phyloP scores from a whole-genome alignment of 2,797 vertebrate species.

The Helarctos malayanus region DNA sequence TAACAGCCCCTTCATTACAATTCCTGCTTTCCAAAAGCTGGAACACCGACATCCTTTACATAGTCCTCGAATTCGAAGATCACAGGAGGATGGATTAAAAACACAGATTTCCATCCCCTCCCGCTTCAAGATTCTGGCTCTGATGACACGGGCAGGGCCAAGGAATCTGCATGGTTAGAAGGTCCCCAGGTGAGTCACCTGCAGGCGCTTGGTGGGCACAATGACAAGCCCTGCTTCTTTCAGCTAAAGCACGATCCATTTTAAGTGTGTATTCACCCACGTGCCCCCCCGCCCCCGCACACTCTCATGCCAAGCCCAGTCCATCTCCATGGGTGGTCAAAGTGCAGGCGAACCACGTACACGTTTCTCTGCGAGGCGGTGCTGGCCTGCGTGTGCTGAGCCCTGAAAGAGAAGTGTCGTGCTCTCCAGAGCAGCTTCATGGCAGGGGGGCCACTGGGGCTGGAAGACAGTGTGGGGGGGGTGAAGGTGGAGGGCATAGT shows the following conservation, averaged over 20 bases:
- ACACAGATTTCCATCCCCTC: not conserved
- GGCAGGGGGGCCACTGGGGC: not conserved
- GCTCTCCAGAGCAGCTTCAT: not conserved
- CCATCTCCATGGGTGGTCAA: not conserved
- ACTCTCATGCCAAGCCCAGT: not conserved
- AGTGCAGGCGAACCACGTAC: not conserved
- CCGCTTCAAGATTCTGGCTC: not conserved
- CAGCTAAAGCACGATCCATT: not conserved
- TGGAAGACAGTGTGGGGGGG: not conserved
- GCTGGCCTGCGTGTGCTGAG: not conserved
- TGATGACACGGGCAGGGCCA: not conserved
- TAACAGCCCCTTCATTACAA: not conserved
- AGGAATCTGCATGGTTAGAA: not conserved
- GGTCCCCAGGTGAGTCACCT: not conserved
- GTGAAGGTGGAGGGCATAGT: not conserved
- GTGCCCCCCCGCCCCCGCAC: rapidly evolving
- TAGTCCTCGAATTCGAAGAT: not conserved
- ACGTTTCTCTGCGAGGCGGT: rapidly evolving
- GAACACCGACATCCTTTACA: not conserved
- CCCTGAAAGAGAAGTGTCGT: not conserved
- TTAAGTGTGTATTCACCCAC: not conserved
- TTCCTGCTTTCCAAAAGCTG: not conserved
- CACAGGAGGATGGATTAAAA: not conserved
- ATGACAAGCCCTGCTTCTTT: not conserved
- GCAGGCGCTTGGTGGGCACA: not conserved